Evolutionary conservation across 2,797 vertebrate genomes (phyloP).

Genomic region (Trachops cirrhosus): DNA sequence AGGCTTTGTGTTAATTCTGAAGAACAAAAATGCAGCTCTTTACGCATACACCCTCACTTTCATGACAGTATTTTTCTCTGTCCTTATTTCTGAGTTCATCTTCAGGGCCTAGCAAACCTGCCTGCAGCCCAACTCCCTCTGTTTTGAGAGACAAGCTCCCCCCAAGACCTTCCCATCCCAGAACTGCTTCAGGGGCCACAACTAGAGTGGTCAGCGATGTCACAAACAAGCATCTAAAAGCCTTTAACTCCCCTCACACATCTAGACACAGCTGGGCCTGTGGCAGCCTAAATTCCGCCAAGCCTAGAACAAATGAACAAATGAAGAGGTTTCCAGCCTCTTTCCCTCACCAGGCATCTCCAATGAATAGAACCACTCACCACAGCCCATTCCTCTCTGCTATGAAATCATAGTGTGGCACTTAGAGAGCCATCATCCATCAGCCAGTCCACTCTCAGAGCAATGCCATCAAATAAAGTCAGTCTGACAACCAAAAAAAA

Average conservation of each 20-base stretch:
- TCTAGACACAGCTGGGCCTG: slow-evolving; percentile 12
- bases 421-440: not conserved
- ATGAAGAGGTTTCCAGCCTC: not conserved
- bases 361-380: not conserved
- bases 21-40: not conserved
- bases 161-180: not conserved
- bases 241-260: not conserved
- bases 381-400: not conserved
- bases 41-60: too few relatives aligned
- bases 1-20: not conserved
- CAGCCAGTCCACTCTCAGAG: not conserved
- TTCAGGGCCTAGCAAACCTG: not conserved
- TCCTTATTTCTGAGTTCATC: not conserved
- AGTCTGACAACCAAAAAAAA: not conserved
- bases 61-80: not conserved
- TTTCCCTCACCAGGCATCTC: not conserved
- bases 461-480: not conserved
- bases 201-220: not conserved
- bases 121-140: not conserved
- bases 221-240: not conserved
- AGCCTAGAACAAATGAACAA: slow-evolving; percentile 22
- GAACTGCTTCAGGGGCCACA: not conserved
- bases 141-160: not conserved
- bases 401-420: not conserved
- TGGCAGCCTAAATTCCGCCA: not conserved